A percentile compares a stretch with the other conserved stretches of the same genome.
These are phyloP conservation scores for Philereme vetulata DNA, from an alignment of 2,888 invertebrate genomes.

Conservation along the genomic window DNA sequence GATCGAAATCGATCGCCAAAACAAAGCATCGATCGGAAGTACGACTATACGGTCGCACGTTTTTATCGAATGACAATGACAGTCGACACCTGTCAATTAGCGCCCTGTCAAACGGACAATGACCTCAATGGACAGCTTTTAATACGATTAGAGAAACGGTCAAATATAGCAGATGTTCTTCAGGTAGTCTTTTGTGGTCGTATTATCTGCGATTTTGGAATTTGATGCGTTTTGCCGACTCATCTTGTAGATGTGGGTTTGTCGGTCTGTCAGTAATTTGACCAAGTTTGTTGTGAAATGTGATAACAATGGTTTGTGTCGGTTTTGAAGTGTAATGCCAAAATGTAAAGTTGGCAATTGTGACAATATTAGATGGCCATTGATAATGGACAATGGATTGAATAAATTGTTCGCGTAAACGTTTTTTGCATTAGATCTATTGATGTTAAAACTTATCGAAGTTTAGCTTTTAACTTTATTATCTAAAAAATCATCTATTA, in stretches of 20 bases:
- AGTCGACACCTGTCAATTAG: conserved; percentile 62
- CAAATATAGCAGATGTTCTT: conserved; percentile 38
- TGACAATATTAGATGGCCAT: conserved; percentile 31
- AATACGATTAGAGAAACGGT: conserved; percentile 54
- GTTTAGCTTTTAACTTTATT: not conserved
- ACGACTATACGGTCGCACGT: conserved; percentile 30
- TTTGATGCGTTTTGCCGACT: conserved; percentile 41
- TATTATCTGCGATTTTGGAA: conserved; percentile 33
- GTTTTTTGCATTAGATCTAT: conserved; percentile 2
- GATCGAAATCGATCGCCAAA: conserved; percentile 51
- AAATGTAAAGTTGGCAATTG: conserved; percentile 25
- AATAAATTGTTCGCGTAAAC: conserved; percentile 16
- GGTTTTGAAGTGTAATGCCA: conserved; percentile 27
- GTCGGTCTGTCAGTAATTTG: conserved; percentile 29
- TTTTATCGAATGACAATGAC: conserved; percentile 29
- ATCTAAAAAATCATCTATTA: too few species aligned
- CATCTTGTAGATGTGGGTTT: conserved; percentile 35
- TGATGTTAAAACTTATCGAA: not conserved
- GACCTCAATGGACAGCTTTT: conserved; percentile 40
- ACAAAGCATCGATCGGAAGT: conserved; percentile 52
- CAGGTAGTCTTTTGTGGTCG: conserved; percentile 43
- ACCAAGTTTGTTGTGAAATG: conserved; percentile 51
- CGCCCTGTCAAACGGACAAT: conserved; percentile 53
- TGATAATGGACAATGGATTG: conserved; percentile 25
- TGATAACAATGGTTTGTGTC: conserved; percentile 43